Base-by-base conservation (phyloP, 1,140 invertebrate species). In the Drosophila miranda region DNA sequence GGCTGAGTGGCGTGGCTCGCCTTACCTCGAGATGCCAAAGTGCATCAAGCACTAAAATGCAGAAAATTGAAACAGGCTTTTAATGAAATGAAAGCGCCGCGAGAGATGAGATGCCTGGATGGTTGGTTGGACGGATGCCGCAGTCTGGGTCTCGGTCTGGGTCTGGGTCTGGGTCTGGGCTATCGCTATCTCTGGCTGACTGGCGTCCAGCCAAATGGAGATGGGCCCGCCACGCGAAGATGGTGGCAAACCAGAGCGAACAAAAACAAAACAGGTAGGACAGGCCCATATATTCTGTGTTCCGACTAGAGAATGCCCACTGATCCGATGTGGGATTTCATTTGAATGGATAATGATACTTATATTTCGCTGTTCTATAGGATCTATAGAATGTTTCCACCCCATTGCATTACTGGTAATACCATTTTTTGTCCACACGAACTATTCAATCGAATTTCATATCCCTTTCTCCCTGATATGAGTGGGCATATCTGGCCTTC, bases 51-150 rank as follows among this genome's bases (percentile, higher is more conserved):
- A 86, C 55, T 89, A 90, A 90, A 89, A 83, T 75, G 80, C 83
- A 90, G 83, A 90, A 90, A 90, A 90, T 90, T 86, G 82, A 90
- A 90, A 90, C 87, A 77, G 88, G 88, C 88, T 90, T 89, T 88
- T 88, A 90, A 89, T 79, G 76, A 83, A 84, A 83, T 61, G 75
- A 79, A 83, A 83, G 75, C 79, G 75, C 79, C 69, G 79, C 79
- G 2, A 75, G 70, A 75, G 53, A 74, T 74, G 70, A 61, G 58
- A 73, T 60, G 54, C 52, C 64, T 55, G 54, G 23, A 14, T 30
- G 67, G 42, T 7, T 21, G 41, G 13, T 9, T 16, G n/a, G 54
- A n/a, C 28, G 19, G 26, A n/a, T 23, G n/a, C 26, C 14, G 30
- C 26, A 51, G 43, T 6, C 34, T 11, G 9, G 23, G 14, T 3